Base-by-base conservation (phyloP, 1,140 invertebrate genomes). In the Drosophila auraria region DNA sequence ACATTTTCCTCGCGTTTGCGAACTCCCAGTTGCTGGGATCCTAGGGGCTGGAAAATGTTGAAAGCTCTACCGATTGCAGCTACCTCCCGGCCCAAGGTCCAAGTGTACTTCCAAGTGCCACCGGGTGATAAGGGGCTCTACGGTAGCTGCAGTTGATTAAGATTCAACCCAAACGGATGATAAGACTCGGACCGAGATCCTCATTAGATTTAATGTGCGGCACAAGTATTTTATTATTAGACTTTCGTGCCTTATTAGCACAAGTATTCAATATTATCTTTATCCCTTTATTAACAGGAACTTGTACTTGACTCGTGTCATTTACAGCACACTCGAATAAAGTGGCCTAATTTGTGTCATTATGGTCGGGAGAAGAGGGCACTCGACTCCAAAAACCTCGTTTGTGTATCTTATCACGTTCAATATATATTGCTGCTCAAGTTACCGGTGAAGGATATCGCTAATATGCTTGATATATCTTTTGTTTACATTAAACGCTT, bases 31-130 rank as follows among this genome's bases (percentile, higher is more conserved):
- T 79, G 59, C 83, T 87, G 83, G 27, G 61, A 78, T 60, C 83
- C 83, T 65, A 68, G 57, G 83, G 53, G 62, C 54, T 64, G 83
- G 77, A 71, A 87, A 89, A 74, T 68, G 53, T 64, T 78, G 17
- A 64, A 73, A 78, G 73, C 54, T 70, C 80, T 47, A 76, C 59
- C 45, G 58, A 70, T 66, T 30, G 59, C 56, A 17, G 49, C 45
- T 50, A 38, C 51, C 61, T 44, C 15, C 33, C 45, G 7, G 17
- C 27, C 44, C 82, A 86, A 82, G 78, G 79, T 86, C 62, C 66
- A 36, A 57, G 15, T 42, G 40, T 54, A 47, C 42, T 44, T n/a
- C 9, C 49, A 38, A 78, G 60, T 82, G 56, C 42, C 69, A 25
- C 23, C 17, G n/a, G 17, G 4, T 47, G 84, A 89, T 83, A 78